Percentiles rank a stretch among this genome's conserved stretches.
phyloP scores from a whole-genome alignment of 2,888 invertebrate species.

The Yponomeuta cagnagella region DNA sequence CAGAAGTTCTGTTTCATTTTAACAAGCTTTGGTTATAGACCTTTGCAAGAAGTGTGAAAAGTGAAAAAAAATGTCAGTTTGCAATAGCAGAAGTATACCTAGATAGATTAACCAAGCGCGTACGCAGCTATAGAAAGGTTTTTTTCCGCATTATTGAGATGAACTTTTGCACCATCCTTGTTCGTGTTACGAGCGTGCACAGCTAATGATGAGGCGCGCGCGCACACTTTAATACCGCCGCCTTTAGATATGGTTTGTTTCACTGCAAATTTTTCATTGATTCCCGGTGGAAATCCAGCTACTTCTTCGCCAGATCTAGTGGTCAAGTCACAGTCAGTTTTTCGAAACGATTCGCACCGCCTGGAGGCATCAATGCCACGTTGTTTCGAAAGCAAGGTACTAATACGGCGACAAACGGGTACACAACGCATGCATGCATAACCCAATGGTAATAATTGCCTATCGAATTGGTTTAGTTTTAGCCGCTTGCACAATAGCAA shows the following conservation, averaged over 20 bases:
- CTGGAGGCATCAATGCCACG: slow-evolving; percentile 44
- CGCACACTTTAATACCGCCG: slow-evolving; percentile 31
- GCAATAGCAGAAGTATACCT: too few relatives aligned
- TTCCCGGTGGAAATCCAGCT: slow-evolving; percentile 2
- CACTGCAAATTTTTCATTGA: slow-evolving; percentile 17
- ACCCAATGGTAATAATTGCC: slow-evolving; percentile 15
- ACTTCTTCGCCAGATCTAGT: not conserved
- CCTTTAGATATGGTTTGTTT: slow-evolving; percentile 33
- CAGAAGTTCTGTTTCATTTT: not conserved
- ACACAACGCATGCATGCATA: slow-evolving; percentile 13
- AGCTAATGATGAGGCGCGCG: slow-evolving; percentile 35
- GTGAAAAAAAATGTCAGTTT: too few relatives aligned
- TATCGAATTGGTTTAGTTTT: slow-evolving; percentile 22
- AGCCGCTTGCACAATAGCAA: slow-evolving; percentile 16
- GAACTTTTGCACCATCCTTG: not conserved
- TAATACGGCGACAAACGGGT: slow-evolving; percentile 34
- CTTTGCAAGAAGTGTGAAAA: too few relatives aligned
- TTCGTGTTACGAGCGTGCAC: slow-evolving; percentile 10
- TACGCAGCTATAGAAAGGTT: too few relatives aligned
- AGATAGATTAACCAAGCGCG: too few relatives aligned
- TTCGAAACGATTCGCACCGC: slow-evolving; percentile 32
- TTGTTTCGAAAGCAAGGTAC: slow-evolving; percentile 44
- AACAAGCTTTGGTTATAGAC: not conserved
- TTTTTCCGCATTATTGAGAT: not conserved
- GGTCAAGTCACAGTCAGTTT: not conserved